Percentiles rank a stretch among this genome's conserved stretches.
phyloP scores from a whole-genome alignment of 1,140 invertebrate species.

The Atta colombica region DNA sequence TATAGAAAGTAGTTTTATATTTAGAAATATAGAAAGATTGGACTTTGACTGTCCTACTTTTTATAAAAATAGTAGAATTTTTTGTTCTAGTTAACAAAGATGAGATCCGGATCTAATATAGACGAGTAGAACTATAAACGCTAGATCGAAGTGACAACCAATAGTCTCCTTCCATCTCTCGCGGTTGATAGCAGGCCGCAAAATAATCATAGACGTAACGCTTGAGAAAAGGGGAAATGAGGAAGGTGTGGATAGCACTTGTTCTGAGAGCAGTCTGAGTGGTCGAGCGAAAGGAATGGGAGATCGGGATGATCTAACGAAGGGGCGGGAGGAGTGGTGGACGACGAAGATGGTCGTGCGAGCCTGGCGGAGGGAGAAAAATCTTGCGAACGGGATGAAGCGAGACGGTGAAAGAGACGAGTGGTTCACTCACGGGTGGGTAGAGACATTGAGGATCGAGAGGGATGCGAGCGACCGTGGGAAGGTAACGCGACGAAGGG shows the following conservation, averaged over 20 bases:
- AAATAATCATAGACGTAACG: constrained; percentile 74
- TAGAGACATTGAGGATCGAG: constrained; percentile 39
- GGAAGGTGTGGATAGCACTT: constrained; percentile 67
- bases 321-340: constrained; percentile 62
- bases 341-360: constrained; percentile 76
- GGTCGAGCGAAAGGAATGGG: constrained; percentile 61
- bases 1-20: background rate
- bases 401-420: constrained; percentile 51
- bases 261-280: constrained; percentile 58
- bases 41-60: background rate
- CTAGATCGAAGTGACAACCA: constrained; percentile 52
- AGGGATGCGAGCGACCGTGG: constrained; percentile 37
- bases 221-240: constrained; percentile 69
- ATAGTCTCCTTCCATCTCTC: constrained; percentile 29
- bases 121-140: constrained; percentile 35
- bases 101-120: constrained; percentile 31
- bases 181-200: constrained; percentile 56
- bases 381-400: constrained; percentile 62
- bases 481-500: constrained; percentile 40
- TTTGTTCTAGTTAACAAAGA: constrained; percentile 12
- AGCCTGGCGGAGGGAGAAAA: constrained; percentile 61
- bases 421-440: constrained; percentile 18
- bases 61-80: constrained; percentile 25
- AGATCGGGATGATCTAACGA: constrained; percentile 70
- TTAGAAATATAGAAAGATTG: background rate